Evolutionary conservation across 2,797 vertebrate genomes (phyloP).

Genomic region (Brotogeris chrysoptera): DNA sequence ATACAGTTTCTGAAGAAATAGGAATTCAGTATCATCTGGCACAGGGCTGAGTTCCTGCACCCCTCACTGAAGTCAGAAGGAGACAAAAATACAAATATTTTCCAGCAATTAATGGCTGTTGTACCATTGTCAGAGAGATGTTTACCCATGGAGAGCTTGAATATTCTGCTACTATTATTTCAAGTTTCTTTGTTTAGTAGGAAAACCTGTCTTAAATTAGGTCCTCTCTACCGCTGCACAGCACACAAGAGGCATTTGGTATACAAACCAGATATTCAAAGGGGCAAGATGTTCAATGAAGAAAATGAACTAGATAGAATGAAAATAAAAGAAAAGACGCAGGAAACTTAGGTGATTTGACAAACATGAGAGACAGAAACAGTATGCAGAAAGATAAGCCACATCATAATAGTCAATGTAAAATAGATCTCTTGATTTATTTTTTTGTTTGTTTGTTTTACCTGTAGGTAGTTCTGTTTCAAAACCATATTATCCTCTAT

Average conservation of each 20-base stretch:
- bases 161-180: background rate
- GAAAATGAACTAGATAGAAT: background rate
- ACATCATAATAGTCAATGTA: background rate
- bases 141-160: background rate
- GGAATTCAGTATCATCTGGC: background rate
- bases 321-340: background rate
- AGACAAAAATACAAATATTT: background rate
- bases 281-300: background rate
- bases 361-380: background rate
- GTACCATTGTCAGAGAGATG: background rate
- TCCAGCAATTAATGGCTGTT: background rate
- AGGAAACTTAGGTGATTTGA: background rate
- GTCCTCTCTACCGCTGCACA: fast-evolving
- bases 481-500: background rate
- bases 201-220: background rate
- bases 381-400: background rate
- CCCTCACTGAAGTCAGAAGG: background rate
- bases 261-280: background rate
- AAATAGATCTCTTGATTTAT: background rate
- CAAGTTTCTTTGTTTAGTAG: background rate
- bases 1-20: background rate
- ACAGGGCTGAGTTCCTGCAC: background rate
- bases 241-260: fast-evolving
- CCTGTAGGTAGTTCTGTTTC: background rate
- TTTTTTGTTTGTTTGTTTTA: background rate